Evolutionary conservation across 2,888 invertebrate genomes (phyloP).

Genomic region (Leucania comma): DNA sequence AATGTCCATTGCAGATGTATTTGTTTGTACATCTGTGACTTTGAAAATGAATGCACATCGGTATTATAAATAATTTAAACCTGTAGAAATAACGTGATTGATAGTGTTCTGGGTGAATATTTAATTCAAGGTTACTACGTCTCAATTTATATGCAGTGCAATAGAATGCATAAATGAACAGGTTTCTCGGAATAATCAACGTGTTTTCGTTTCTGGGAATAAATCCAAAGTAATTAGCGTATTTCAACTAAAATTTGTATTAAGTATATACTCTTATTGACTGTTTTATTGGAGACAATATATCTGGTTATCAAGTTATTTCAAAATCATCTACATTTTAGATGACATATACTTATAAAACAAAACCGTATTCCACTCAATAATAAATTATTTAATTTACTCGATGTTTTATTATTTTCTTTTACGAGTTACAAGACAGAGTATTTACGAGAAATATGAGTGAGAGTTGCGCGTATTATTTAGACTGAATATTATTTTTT

Average conservation of each 20-base stretch:
- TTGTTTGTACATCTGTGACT: neutral
- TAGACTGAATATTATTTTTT: no score
- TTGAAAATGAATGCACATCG: conserved; percentile 8
- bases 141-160: conserved; percentile 7
- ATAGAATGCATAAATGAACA: conserved; percentile 14
- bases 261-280: neutral
- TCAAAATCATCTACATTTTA: no score
- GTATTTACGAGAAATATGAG: no score
- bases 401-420: no score
- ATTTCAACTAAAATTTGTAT: neutral
- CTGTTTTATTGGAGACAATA: neutral
- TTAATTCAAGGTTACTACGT: conserved; percentile 15
- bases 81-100: neutral
- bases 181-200: conserved; percentile 13
- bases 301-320: no score
- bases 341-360: no score
- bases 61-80: neutral
- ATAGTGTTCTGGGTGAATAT: neutral
- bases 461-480: no score
- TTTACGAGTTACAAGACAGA: no score
- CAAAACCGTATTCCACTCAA: no score
- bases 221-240: conserved; percentile 4
- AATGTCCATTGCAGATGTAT: conserved; percentile 18
- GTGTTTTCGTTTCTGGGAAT: conserved; percentile 7
- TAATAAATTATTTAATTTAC: no score